Base-by-base conservation (phyloP, 1,140 invertebrate species). In the Pemphigus obesinymphae region DNA sequence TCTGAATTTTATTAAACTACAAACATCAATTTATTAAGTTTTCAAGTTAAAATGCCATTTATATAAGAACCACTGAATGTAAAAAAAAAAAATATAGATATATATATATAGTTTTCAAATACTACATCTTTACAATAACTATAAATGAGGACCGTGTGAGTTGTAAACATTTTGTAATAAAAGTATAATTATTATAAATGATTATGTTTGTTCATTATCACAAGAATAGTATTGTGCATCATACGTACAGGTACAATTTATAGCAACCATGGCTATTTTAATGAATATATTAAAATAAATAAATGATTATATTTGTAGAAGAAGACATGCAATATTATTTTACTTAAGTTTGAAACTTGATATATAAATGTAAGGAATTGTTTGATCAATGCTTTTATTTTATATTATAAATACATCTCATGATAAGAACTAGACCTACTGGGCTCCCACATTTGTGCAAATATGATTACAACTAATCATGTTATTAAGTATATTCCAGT, bases 171-270 rank as follows among this genome's bases (percentile, higher is more conserved):
- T 23, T 43, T 70, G 23, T 70, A 70, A 70, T 43, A 40, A 70
- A 37, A 37, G 34, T 26, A 70, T n/a, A n/a, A n/a, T n/a, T n/a
- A 23, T 40, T 70, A 70, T 37, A 43, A 70, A 70, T 70, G 66
- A 70, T 70, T 70, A 70, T 70, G 66, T 70, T 70, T 70, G 66
- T 70, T 70, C 66, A 13, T 70, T 70, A 70, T 70, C 66, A 70
- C 37, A 70, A 23, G 66, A 40, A 70, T 23, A 70, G 20, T 43
- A 15, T 43, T 70, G 66, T 70, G 66, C 66, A 37, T 68, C 66
- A 68, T 40, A 43, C 40, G 15, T 70, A 70, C 40, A 45, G 66
- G 66, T 70, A 70, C n/a, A 66, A 40, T 37, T n/a, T n/a, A 70
- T 26, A 26, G 13, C n/a, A 23, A 70, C 37, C 23, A 66, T 31